Evolutionary conservation across 2,888 invertebrate genomes (phyloP).

Genomic region (Amblyjoppa proteus): DNA sequence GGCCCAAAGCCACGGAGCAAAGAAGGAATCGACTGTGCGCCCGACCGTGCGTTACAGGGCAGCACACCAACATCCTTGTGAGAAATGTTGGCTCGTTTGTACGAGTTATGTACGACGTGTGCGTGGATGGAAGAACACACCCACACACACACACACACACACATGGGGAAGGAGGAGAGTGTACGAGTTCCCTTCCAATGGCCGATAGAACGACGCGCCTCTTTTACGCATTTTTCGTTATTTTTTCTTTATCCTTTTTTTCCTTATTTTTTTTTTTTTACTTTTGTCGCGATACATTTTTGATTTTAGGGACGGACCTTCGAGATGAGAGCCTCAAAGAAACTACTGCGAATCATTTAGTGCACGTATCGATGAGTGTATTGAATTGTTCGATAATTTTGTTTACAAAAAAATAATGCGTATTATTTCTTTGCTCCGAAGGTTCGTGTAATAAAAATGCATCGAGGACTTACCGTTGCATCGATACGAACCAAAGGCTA

Average conservation of each 20-base stretch:
- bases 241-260: background rate
- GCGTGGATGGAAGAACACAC: slow-evolving; percentile 37
- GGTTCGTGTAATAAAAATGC: background rate
- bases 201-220: slow-evolving; percentile 39
- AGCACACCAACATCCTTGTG: slow-evolving; percentile 12
- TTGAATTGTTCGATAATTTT: too few species aligned
- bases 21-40: background rate
- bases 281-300: background rate
- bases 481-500: background rate
- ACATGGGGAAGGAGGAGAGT: slow-evolving; percentile 55
- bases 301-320: background rate
- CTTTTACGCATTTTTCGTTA: background rate
- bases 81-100: slow-evolving; percentile 38
- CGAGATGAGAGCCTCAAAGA: background rate
- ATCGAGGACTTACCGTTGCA: slow-evolving; percentile 17
- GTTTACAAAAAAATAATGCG: too few species aligned
- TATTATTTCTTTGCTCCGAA: background rate
- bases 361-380: too few species aligned
- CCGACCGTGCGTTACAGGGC: background rate
- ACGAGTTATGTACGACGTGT: slow-evolving; percentile 21
- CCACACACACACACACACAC: background rate
- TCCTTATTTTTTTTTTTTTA: background rate
- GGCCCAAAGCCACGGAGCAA: background rate
- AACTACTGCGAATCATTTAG: background rate
- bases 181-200: slow-evolving; percentile 56